Evolutionary conservation across 2,888 invertebrate species (phyloP), one percentile per base, ranked within the genome.

Genomic region (Lottia gigantea): DNA sequence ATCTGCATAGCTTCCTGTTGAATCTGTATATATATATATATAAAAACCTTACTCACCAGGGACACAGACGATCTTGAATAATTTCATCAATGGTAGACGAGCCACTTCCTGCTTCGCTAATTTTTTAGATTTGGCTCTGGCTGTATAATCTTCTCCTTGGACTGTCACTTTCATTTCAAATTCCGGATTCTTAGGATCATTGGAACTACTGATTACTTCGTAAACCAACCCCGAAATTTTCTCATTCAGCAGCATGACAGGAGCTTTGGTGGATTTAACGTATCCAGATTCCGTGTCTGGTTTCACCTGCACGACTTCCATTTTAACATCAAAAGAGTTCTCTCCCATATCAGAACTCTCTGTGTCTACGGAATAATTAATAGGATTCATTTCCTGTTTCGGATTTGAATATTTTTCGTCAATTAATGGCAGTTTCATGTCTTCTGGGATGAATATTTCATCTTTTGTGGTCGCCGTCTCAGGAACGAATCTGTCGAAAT

Each of bases 221-320:
- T 79, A 81, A 19, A 66, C 70, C 19, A 79, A 45, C 68, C 78
- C 76, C 70, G 78, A 75, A 62, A 73, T 70, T 31, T 78, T 73
- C 70, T 81, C 81, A 68, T 81, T 81, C n/a, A 81, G 72, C 45
- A 76, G 71, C 77, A 77, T 77, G 16, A 76, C 76, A 0, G 81
- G 78, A 46, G 79, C 76, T 68, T 81, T 81, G 69, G 75, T 71
- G 1, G 76, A 72, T n/a, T 77, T 55, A 19, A 23, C 55, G 6
- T 23, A 55, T 11, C 23, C 55, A 23, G n/a, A 23, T 55, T 23
- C 55, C 15, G 14, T 40, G 40, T 8, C 11, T 40, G 40, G 40
- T 8, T 6, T 6, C 15, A 15, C 19, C 49, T 55, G 55, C 11
- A 1, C 19, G 12, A 2, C 11, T 14, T 14, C 55, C 2, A 23